These are phyloP conservation scores for Gallinago nigripennis DNA, from an alignment of 2,797 vertebrate species.

Conservation along the genomic window DNA sequence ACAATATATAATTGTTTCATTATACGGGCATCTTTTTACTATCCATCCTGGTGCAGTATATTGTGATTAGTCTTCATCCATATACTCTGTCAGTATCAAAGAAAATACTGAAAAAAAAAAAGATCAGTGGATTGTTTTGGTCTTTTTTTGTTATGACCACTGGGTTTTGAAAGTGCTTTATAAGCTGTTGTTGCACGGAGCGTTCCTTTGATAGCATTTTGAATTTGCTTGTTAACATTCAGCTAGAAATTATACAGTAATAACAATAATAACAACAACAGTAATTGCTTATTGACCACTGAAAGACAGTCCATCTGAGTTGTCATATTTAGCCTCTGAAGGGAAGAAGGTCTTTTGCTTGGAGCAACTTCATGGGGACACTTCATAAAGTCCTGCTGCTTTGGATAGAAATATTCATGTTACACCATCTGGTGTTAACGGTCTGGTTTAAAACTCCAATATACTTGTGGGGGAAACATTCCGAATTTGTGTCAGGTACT, in stretches of 20 bases:
- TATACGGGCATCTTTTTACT: not conserved
- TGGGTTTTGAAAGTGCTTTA: constrained; percentile 9
- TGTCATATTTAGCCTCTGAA: not conserved
- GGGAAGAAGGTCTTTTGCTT: not conserved
- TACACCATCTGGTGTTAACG: not conserved
- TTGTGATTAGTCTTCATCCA: not conserved
- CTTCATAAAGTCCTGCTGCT: not conserved
- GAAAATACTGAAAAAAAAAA: not conserved
- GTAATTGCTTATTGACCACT: not conserved
- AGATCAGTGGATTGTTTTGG: not conserved
- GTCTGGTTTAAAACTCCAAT: not conserved
- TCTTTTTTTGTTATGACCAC: not conserved
- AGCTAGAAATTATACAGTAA: not conserved
- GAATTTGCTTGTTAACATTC: constrained; percentile 1
- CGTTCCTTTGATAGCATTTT: not conserved
- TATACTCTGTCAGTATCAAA: not conserved
- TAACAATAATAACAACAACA: not conserved
- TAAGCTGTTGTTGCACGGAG: not conserved
- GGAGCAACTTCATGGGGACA: not conserved
- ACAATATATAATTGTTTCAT: constrained; percentile 4
- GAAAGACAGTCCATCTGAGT: not conserved
- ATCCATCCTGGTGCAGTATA: not conserved
- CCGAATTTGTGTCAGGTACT: not conserved
- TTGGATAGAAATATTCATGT: not conserved
- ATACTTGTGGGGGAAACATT: not conserved